A percentile compares a stretch with the other conserved stretches of the same genome.
phyloP scores from a whole-genome alignment of 2,888 invertebrate species.

The Cordilura impudica region DNA sequence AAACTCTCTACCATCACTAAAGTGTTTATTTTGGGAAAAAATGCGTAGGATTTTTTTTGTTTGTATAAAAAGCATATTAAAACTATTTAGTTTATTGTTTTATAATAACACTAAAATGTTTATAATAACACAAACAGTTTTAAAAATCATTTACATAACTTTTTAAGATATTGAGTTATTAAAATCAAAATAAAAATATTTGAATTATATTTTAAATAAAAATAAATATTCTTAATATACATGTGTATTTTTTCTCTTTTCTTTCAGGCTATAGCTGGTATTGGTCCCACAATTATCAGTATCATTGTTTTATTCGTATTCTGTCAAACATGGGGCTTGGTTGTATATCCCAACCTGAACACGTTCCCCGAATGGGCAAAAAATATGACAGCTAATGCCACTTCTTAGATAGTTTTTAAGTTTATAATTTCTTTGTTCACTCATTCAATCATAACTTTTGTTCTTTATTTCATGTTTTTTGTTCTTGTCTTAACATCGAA shows the following conservation, averaged over 20 bases:
- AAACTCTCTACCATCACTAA: too few species aligned
- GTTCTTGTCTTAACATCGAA: background rate
- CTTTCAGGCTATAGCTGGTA: conserved; percentile 84
- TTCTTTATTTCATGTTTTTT: background rate
- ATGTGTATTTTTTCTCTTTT: background rate
- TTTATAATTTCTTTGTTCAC: conserved; percentile 16
- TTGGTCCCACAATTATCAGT: conserved; percentile 87
- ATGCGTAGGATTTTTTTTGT: too few species aligned
- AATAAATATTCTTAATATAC: background rate
- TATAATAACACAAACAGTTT: too few species aligned
- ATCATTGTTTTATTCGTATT: conserved; percentile 84
- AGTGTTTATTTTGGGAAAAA: too few species aligned
- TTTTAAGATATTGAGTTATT: too few species aligned
- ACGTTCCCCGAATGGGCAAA: conserved; percentile 85
- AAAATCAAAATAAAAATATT: too few species aligned
- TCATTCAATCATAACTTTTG: background rate
- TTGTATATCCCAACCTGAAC: conserved; percentile 82
- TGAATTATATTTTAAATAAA: background rate
- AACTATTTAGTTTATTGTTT: too few species aligned
- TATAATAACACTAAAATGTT: too few species aligned
- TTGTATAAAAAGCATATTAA: too few species aligned
- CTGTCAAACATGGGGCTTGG: conserved; percentile 86
- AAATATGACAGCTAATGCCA: conserved; percentile 72
- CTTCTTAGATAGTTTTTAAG: conserved; percentile 52
- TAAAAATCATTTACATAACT: too few species aligned